Conservation (phyloP, 2,797 vertebrate genomes). For the Acipenser oxyrinchus region DNA sequence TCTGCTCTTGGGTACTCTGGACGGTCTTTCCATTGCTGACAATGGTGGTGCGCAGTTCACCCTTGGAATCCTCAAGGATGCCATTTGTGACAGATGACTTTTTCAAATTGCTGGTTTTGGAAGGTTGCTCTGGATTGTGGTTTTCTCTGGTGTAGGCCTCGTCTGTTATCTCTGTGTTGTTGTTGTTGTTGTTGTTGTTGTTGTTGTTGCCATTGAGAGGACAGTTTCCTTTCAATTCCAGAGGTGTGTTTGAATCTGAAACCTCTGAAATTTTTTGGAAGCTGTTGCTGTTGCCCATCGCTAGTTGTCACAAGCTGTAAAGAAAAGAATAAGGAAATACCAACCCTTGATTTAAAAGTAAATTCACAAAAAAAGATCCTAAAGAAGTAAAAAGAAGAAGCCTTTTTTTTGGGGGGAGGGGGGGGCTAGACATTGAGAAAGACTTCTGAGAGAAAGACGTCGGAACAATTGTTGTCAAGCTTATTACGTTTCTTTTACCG, state of each 20-base stretch:
- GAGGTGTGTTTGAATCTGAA: neutral
- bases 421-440: too few species aligned
- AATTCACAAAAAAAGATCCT: neutral
- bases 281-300: neutral
- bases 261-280: neutral
- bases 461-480: too few species aligned
- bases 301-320: neutral
- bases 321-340: neutral
- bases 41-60: neutral
- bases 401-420: too few species aligned
- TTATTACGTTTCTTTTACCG: too few species aligned
- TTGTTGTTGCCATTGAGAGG: neutral
- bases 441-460: too few species aligned
- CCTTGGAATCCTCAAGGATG: conserved; percentile 11
- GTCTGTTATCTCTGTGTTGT: conserved; percentile 4
- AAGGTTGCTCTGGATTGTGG: neutral
- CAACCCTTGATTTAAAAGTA: neutral
- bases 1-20: neutral
- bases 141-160: neutral
- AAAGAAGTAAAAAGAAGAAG: too few species aligned
- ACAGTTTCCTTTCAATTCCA: conserved; percentile 2
- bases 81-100: conserved; percentile 20
- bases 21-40: neutral
- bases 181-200: conserved; percentile 17
- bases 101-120: conserved; percentile 6